Conservation (phyloP, 2,888 invertebrate genomes). For the Rhorus exstirpatorius region DNA sequence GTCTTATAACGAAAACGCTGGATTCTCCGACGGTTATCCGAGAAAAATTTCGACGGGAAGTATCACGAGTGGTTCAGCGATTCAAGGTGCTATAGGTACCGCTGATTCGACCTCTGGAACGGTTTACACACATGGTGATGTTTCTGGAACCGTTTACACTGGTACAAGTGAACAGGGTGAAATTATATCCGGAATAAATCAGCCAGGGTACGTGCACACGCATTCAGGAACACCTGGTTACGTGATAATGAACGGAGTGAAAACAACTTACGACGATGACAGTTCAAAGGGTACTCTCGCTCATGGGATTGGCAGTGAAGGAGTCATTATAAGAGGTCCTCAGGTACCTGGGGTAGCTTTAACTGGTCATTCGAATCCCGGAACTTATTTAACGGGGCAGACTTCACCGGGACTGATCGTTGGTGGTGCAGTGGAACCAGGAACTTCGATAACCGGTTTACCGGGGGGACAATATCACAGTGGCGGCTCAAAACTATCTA, state of each 20-base stretch:
- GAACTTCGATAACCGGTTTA: conserved; percentile 58
- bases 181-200: conserved; percentile 66
- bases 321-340: conserved; percentile 65
- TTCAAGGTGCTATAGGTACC: conserved; percentile 68
- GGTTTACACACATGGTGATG: conserved; percentile 70
- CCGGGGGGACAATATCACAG: conserved; percentile 42
- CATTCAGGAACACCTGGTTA: conserved; percentile 75
- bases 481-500: conserved; percentile 28
- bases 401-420: conserved; percentile 70
- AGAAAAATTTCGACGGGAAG: conserved; percentile 45
- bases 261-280: conserved; percentile 72
- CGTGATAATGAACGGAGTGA: conserved; percentile 70
- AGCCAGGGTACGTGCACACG: conserved; percentile 76
- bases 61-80: conserved; percentile 67
- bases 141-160: conserved; percentile 67
- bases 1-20: conserved; percentile 40
- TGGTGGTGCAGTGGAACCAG: conserved; percentile 67
- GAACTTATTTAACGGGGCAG: conserved; percentile 71
- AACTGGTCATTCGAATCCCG: conserved; percentile 68
- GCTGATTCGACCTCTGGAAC: conserved; percentile 73
- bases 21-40: conserved; percentile 28
- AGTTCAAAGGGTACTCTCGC: conserved; percentile 12
- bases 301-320: conserved; percentile 53
- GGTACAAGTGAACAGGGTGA: conserved; percentile 70
- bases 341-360: conserved; percentile 67